These are phyloP conservation scores for Neodontobutis hainanensis DNA, from an alignment of 2,113 vertebrate species.

Conservation along the genomic window DNA sequence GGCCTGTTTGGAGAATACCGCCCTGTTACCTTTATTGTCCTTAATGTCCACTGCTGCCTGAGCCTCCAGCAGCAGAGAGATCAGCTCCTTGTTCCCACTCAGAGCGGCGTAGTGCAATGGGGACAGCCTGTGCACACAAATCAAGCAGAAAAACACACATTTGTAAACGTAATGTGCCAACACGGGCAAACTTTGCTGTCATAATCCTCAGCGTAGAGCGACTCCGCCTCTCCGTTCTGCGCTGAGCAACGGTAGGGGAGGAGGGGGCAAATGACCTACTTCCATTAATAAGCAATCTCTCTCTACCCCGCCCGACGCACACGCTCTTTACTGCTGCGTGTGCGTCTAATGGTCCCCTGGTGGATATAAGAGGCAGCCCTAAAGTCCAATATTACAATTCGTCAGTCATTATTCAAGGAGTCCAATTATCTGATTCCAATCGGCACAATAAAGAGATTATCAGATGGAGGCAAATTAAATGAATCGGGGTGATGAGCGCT, in stretches of 20 bases:
- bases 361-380: slow-evolving; percentile 57
- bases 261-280: slow-evolving; percentile 76
- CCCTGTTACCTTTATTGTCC: slow-evolving; percentile 89
- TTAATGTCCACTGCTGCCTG: slow-evolving; percentile 97
- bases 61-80: slow-evolving; percentile 91
- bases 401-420: slow-evolving; percentile 60
- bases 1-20: no score
- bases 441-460: slow-evolving; percentile 51
- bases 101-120: slow-evolving; percentile 95
- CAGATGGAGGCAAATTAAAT: slow-evolving; percentile 48
- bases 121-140: slow-evolving; percentile 85
- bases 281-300: slow-evolving; percentile 79
- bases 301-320: slow-evolving; percentile 58
- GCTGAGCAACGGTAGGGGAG: slow-evolving; percentile 45
- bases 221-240: slow-evolving; percentile 62
- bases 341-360: slow-evolving; percentile 66
- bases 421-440: slow-evolving; percentile 65
- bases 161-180: slow-evolving; percentile 35
- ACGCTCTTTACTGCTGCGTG: slow-evolving; percentile 21
- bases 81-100: slow-evolving; percentile 94
- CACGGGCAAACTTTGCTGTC: slow-evolving; percentile 62
- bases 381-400: slow-evolving; percentile 58
- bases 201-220: slow-evolving; percentile 60
- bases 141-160: slow-evolving; percentile 55
- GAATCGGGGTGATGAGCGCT: slow-evolving; percentile 58